Evolutionary conservation across 2,888 invertebrate species (phyloP).

Genomic region (Heteromurus nitidus): DNA sequence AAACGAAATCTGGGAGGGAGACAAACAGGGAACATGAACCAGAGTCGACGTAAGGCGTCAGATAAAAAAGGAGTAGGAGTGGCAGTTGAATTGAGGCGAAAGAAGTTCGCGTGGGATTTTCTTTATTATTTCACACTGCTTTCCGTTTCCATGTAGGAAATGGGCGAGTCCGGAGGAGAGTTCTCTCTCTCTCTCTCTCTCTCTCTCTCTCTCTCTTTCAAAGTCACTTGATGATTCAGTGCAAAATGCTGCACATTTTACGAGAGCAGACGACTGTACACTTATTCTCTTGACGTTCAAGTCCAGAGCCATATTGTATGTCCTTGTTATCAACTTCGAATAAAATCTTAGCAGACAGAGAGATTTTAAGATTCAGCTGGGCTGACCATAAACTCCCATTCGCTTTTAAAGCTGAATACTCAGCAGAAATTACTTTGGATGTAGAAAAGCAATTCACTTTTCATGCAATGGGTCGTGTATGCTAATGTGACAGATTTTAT

Average conservation of each 20-base stretch:
- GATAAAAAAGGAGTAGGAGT: conserved; percentile 27
- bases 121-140: conserved; percentile 5
- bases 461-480: conserved; percentile 19
- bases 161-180: conserved; percentile 26
- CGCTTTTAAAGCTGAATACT: background rate
- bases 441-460: conserved; percentile 27
- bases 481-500: conserved; percentile 52
- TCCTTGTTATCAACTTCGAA: too few species aligned
- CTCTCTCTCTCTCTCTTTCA: too few species aligned
- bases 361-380: conserved; percentile 27
- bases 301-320: too few species aligned
- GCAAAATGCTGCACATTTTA: too few species aligned
- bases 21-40: background rate
- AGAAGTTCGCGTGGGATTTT: conserved; percentile 48
- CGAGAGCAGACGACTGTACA: too few species aligned
- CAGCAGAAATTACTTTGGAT: background rate
- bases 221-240: conserved; percentile 20
- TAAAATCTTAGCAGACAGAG: background rate
- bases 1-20: conserved; percentile 32
- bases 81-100: conserved; percentile 44
- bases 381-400: conserved; percentile 41
- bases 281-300: too few species aligned
- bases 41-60: conserved; percentile 17
- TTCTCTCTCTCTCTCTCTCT: too few species aligned
- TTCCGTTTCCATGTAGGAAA: conserved; percentile 9